Conservation (phyloP, 2,797 vertebrate genomes). For the Enteromius afrohamiltoni region DNA sequence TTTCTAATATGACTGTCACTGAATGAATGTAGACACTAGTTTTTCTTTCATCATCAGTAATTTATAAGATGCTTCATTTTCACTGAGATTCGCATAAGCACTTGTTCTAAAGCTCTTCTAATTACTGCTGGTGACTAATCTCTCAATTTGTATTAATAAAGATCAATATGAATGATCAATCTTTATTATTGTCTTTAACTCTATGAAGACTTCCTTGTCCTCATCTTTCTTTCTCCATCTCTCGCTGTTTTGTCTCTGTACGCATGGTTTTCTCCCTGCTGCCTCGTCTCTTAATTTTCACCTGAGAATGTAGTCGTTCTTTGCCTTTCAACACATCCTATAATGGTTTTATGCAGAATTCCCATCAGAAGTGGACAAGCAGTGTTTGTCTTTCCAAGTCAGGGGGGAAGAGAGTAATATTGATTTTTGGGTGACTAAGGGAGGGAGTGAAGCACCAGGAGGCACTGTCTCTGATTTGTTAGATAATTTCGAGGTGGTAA, state of each 20-base stretch:
- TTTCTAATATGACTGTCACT: neutral
- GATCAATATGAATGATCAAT: neutral
- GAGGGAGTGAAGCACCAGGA: constrained; percentile 10
- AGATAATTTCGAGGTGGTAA: constrained; percentile 40
- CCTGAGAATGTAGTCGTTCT: constrained; percentile 15
- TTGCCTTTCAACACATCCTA: constrained; percentile 61
- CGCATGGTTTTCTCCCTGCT: constrained; percentile 54
- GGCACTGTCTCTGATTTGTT: constrained; percentile 31
- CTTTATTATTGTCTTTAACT: neutral
- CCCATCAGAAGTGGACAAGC: constrained; percentile 54
- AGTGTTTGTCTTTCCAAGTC: constrained; percentile 59
- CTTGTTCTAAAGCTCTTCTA: neutral
- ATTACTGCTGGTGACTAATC: neutral
- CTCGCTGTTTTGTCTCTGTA: neutral
- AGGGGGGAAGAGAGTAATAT: constrained; percentile 59
- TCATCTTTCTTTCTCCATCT: constrained; percentile 7
- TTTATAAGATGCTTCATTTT: neutral
- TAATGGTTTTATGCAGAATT: constrained; percentile 67
- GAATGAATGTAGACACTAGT: neutral
- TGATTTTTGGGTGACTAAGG: constrained; percentile 59
- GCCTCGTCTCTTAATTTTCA: constrained; percentile 45
- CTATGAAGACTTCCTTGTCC: neutral
- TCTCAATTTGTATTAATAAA: constrained; percentile 17
- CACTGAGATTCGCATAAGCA: neutral
- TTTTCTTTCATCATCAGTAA: neutral